These are phyloP conservation scores for Pangasius sanitwongsei DNA, from an alignment of 2,797 vertebrate species.

Conservation along the genomic window DNA sequence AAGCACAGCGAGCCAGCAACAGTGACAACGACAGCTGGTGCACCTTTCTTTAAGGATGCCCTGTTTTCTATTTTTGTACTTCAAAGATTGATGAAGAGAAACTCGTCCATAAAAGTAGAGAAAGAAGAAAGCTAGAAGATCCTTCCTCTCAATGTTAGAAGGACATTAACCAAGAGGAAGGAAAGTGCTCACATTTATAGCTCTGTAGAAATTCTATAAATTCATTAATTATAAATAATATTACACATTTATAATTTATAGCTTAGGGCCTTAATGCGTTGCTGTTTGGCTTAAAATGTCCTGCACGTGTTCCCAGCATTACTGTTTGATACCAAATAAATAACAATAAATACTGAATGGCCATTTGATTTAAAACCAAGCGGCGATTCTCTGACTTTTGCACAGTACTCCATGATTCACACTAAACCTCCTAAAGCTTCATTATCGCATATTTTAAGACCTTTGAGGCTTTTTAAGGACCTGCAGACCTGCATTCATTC, in stretches of 20 bases:
- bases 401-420: neutral
- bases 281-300: neutral
- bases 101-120: neutral
- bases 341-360: neutral
- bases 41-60: neutral
- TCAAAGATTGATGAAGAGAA: neutral
- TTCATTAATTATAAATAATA: neutral
- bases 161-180: neutral
- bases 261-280: neutral
- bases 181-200: neutral
- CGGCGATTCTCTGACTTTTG: neutral
- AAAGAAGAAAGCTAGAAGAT: neutral
- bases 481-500: neutral
- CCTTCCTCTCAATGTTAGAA: neutral
- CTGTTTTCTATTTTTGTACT: neutral
- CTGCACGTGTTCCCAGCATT: too few relatives aligned
- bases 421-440: neutral
- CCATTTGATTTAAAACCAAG: neutral
- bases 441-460: neutral
- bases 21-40: neutral
- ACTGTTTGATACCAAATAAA: neutral
- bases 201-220: neutral
- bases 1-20: neutral
- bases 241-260: neutral
- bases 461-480: neutral